Percentiles rank a stretch among this genome's conserved stretches.
Evolutionary conservation across 2,113 vertebrate species (phyloP).

Genomic region (Anhinga anhinga): DNA sequence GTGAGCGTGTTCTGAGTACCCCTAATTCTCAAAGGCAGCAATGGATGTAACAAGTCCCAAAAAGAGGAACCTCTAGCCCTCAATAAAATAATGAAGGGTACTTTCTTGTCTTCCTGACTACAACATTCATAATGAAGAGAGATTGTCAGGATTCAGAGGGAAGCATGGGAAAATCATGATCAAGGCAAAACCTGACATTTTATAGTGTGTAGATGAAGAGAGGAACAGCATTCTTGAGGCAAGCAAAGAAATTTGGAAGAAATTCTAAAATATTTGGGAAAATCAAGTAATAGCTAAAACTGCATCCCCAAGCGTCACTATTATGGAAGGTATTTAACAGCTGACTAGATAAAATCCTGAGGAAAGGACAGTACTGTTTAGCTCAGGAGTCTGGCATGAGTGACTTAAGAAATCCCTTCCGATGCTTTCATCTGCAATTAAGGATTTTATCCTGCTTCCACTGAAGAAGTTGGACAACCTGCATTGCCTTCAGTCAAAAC

Average conservation of each 20-base stretch:
- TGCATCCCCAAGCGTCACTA: not conserved
- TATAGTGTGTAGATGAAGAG: not conserved
- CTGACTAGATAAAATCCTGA: not conserved
- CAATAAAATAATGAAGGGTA: not conserved
- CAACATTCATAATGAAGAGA: not conserved
- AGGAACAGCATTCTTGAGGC: not conserved
- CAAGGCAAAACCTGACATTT: not conserved
- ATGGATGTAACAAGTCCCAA: not conserved
- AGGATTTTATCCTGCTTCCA: not conserved
- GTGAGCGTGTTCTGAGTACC: not conserved
- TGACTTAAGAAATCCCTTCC: not conserved
- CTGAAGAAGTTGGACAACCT: not conserved
- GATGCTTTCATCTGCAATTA: not conserved
- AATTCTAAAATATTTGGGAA: not conserved
- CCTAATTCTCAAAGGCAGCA: not conserved
- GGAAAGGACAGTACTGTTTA: not conserved
- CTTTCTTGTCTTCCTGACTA: not conserved
- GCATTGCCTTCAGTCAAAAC: not conserved
- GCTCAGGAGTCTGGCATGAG: not conserved
- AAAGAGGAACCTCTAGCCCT: not conserved
- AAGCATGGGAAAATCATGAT: not conserved
- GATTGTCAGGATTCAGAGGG: not conserved
- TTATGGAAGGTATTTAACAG: not conserved
- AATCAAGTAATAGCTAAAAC: not conserved
- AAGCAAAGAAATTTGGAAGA: not conserved